Evolutionary conservation across 2,797 vertebrate species (phyloP).

Genomic region (Clarias platycephalus): DNA sequence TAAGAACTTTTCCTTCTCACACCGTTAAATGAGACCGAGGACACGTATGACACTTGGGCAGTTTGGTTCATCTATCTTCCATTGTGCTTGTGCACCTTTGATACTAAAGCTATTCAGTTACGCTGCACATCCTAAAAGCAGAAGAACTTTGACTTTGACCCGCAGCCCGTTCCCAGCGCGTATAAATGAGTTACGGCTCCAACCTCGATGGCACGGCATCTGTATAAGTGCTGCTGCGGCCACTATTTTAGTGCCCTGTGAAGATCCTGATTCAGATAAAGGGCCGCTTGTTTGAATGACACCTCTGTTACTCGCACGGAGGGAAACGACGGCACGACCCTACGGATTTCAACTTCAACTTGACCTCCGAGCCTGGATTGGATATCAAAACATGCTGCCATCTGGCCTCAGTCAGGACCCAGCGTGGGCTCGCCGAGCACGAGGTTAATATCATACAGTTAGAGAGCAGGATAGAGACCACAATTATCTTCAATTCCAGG

Average conservation of each 20-base stretch:
- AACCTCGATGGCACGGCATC: constrained; percentile 48
- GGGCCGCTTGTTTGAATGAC: constrained; percentile 69
- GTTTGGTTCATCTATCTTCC: constrained; percentile 11
- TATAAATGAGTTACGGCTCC: constrained; percentile 66
- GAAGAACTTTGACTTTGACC: constrained; percentile 35
- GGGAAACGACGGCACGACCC: constrained; percentile 60
- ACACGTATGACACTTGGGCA: constrained; percentile 18
- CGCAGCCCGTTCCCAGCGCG: constrained; percentile 32
- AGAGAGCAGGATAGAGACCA: constrained; percentile 78
- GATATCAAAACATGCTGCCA: constrained; percentile 80
- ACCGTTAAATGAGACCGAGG: constrained; percentile 1
- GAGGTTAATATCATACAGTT: constrained; percentile 82
- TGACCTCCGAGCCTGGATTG: constrained; percentile 77
- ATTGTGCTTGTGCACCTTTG: constrained; percentile 37
- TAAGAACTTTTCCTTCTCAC: constrained; percentile 27
- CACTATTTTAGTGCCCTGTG: constrained; percentile 13
- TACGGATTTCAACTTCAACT: constrained; percentile 84
- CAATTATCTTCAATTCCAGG: constrained; percentile 83
- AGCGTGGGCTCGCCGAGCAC: constrained; percentile 68
- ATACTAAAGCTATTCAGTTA: constrained; percentile 61
- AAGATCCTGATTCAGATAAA: constrained; percentile 51
- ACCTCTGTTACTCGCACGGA: constrained; percentile 65
- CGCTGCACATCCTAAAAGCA: constrained; percentile 43
- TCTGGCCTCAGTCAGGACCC: constrained; percentile 78
- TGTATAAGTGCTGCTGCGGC: constrained; percentile 41